Conservation (phyloP, 2,113 vertebrate genomes). For the Geothlypis trichas region DNA sequence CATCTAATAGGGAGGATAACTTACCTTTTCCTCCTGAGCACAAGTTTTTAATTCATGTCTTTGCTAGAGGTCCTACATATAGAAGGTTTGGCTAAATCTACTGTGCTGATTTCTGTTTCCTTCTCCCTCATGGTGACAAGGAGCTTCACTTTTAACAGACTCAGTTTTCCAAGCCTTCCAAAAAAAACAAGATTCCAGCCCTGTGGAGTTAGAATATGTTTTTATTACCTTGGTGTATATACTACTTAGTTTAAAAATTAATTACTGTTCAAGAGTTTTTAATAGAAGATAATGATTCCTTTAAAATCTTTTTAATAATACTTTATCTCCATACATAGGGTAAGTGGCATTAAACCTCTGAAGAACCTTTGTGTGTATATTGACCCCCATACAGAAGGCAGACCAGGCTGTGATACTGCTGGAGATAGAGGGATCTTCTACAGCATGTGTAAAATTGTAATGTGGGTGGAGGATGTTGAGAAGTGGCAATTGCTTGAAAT, state of each 20-base stretch:
- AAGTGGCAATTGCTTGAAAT: neutral
- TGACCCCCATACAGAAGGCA: conserved; percentile 55
- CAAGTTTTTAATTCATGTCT: neutral
- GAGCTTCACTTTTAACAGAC: neutral
- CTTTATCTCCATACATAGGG: conserved; percentile 74
- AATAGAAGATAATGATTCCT: neutral
- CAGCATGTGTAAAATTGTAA: conserved; percentile 14
- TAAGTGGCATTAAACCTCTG: conserved; percentile 74
- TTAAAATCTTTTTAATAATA: conserved; percentile 55
- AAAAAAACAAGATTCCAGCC: neutral
- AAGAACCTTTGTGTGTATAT: conserved; percentile 64
- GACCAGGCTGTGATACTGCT: conserved; percentile 40
- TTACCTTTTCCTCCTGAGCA: neutral
- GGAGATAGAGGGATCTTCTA: neutral
- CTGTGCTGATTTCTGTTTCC: neutral
- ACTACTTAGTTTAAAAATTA: neutral
- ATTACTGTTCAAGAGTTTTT: conserved; percentile 16
- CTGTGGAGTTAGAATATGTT: neutral
- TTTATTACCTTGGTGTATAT: neutral
- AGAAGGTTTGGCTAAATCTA: neutral
- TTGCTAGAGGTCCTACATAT: neutral
- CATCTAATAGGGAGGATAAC: neutral
- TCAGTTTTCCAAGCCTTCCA: neutral
- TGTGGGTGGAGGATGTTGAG: neutral
- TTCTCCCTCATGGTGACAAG: neutral